Evolutionary conservation across 2,888 invertebrate species (phyloP).

Genomic region (Synergus laeviventris): DNA sequence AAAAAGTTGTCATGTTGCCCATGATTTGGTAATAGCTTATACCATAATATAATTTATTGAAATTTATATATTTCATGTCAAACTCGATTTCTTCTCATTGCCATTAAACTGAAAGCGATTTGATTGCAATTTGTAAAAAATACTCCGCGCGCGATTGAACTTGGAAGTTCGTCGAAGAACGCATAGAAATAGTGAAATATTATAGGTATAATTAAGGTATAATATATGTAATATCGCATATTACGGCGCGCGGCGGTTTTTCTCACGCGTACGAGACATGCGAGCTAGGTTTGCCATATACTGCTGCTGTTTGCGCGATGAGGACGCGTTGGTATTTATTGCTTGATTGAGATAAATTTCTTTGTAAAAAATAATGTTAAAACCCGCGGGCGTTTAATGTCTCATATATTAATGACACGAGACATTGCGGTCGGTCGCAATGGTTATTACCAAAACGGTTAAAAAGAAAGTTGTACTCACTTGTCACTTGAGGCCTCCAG

Average conservation of each 20-base stretch:
- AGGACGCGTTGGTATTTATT: conserved; percentile 24
- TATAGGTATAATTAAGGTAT: too few species aligned
- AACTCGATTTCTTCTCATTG: conserved; percentile 27
- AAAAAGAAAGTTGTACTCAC: conserved; percentile 33
- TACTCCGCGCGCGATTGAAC: too few species aligned
- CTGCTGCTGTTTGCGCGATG: conserved; percentile 2
- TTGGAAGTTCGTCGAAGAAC: too few species aligned
- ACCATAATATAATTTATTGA: too few species aligned
- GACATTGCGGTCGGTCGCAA: conserved; percentile 11
- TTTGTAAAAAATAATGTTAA: not conserved
- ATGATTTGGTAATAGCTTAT: too few species aligned
- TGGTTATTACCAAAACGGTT: conserved; percentile 31
- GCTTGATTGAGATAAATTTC: conserved; percentile 2
- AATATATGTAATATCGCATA: too few species aligned
- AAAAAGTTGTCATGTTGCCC: too few species aligned
- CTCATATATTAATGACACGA: conserved; percentile 36
- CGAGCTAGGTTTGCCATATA: too few species aligned
- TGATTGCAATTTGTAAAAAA: conserved; percentile 9
- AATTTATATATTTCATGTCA: too few species aligned
- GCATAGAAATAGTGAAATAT: too few species aligned
- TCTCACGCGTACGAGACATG: too few species aligned
- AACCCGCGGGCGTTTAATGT: conserved; percentile 17
- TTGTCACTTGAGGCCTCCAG: conserved; percentile 31
- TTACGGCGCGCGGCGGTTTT: too few species aligned
- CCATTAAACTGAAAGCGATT: conserved; percentile 19